Percentiles rank a stretch among this genome's conserved stretches.
These are phyloP conservation scores for Enteromius unitaeniatus DNA, from an alignment of 2,797 vertebrate species.

Conservation along the genomic window DNA sequence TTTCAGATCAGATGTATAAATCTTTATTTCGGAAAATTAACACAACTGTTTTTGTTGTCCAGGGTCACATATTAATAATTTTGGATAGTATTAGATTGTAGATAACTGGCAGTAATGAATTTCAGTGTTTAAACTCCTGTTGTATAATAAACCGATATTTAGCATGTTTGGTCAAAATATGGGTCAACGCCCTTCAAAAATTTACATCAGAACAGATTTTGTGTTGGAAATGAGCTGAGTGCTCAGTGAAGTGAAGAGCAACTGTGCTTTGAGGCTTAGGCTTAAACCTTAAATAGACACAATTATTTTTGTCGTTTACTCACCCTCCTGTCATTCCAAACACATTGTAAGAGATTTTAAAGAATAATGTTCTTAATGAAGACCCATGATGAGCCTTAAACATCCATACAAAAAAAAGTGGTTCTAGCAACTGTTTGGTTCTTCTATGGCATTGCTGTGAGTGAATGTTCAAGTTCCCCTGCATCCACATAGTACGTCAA, in stretches of 20 bases:
- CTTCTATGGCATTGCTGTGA: not conserved
- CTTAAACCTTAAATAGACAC: not conserved
- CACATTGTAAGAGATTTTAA: too few species aligned
- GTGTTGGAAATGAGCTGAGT: not conserved
- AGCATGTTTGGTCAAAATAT: not conserved
- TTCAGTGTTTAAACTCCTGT: not conserved
- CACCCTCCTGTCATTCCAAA: too few species aligned
- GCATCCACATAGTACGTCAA: not conserved
- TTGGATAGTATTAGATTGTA: not conserved
- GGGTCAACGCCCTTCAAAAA: not conserved
- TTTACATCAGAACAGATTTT: not conserved
- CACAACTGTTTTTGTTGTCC: too few species aligned
- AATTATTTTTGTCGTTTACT: too few species aligned
- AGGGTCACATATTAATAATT: not conserved
- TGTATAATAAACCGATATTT: not conserved
- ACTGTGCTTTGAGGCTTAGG: not conserved
- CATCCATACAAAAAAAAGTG: not conserved
- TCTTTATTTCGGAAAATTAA: too few species aligned
- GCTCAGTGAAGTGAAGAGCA: not conserved
- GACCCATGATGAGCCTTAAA: not conserved
- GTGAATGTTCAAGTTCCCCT: not conserved
- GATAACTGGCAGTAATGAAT: not conserved
- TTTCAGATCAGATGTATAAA: too few species aligned
- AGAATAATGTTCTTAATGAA: too few species aligned
- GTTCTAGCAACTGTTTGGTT: not conserved